phyloP scores from a whole-genome alignment of 2,888 invertebrate genomes.

The Epirrhoe alternata region DNA sequence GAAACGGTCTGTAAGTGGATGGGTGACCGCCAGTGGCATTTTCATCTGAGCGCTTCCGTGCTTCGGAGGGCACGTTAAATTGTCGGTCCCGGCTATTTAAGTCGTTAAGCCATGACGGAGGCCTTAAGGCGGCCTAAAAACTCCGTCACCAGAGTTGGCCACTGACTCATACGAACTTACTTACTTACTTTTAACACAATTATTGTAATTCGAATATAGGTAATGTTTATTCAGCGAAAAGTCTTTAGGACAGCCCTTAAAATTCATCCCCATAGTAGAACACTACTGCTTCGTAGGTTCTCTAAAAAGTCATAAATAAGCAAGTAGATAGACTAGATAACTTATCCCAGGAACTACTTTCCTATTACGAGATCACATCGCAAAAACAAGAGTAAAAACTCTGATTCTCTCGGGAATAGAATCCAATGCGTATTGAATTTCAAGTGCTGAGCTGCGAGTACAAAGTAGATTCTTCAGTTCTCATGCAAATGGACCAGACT shows the following conservation, averaged over 20 bases:
- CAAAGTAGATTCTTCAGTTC: conserved; percentile 15
- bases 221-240: background rate
- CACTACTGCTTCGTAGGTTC: background rate
- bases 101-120: too few relatives aligned
- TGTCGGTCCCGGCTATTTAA: too few relatives aligned
- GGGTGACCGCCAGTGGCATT: too few relatives aligned
- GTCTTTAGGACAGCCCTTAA: background rate
- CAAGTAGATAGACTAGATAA: conserved; percentile 3
- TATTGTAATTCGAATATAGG: background rate
- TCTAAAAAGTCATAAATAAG: conserved; percentile 8
- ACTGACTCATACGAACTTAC: too few relatives aligned
- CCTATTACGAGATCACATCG: conserved; percentile 8
- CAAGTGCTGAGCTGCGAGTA: conserved; percentile 10
- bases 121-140: too few relatives aligned
- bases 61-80: too few relatives aligned
- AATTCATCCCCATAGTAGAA: background rate
- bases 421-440: conserved; percentile 26
- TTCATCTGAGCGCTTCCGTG: too few relatives aligned
- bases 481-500: conserved; percentile 15
- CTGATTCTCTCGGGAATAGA: conserved; percentile 12
- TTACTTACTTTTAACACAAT: too few relatives aligned
- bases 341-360: conserved; percentile 9
- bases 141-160: too few relatives aligned
- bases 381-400: conserved; percentile 15
- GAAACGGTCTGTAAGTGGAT: too few relatives aligned